Evolutionary conservation across 2,113 vertebrate species (phyloP).

Genomic region (Dicrurus megarhynchus): DNA sequence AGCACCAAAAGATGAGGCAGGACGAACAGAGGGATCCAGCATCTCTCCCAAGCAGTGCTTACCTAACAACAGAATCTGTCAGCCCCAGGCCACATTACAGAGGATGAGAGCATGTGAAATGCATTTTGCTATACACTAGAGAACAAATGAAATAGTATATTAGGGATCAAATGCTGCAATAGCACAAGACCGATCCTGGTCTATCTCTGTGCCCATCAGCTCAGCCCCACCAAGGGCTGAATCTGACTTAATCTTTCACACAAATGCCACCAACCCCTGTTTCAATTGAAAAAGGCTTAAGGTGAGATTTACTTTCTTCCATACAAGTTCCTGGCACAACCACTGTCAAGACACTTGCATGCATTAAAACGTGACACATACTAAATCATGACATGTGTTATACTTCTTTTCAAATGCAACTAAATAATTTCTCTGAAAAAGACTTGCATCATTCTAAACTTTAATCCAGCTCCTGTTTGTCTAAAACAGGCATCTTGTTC

Average conservation of each 20-base stretch:
- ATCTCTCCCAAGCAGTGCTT: not conserved
- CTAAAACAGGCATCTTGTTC: not conserved
- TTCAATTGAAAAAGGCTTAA: constrained; percentile 34
- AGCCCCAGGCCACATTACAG: not conserved
- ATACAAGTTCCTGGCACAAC: not conserved
- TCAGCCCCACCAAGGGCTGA: not conserved
- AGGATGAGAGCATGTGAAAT: not conserved
- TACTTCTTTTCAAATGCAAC: not conserved
- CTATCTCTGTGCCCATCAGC: not conserved
- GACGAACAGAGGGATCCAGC: not conserved
- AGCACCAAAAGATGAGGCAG: not conserved
- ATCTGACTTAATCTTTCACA: not conserved
- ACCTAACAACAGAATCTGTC: not conserved
- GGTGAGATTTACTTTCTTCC: not conserved
- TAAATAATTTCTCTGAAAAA: not conserved
- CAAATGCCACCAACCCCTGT: not conserved
- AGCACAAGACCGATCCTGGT: not conserved
- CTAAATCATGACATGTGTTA: not conserved
- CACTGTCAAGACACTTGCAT: not conserved
- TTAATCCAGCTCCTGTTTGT: not conserved
- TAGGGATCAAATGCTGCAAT: not conserved
- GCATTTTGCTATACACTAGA: not conserved
- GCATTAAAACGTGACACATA: not conserved
- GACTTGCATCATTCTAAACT: not conserved
- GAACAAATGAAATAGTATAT: not conserved